A percentile compares a stretch with the other conserved stretches of the same genome.
These are phyloP conservation scores for Orthonyx spaldingii DNA, from an alignment of 2,113 vertebrate species.

Conservation along the genomic window DNA sequence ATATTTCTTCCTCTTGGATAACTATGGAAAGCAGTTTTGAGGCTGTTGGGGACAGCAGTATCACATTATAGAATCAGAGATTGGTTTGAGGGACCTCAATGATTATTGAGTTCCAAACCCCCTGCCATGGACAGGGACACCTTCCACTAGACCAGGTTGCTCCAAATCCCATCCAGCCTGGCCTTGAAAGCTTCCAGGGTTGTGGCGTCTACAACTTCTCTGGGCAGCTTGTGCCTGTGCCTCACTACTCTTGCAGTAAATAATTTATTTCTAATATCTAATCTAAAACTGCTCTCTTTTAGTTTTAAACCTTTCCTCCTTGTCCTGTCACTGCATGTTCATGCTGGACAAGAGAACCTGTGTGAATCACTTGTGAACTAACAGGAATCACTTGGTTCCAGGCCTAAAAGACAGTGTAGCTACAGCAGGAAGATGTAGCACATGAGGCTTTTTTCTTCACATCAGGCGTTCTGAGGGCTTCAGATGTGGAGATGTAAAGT, in stretches of 20 bases:
- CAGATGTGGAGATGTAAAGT: not conserved
- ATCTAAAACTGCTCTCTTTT: not conserved
- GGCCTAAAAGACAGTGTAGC: not conserved
- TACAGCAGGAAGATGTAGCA: not conserved
- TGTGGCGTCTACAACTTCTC: not conserved
- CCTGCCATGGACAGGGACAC: not conserved
- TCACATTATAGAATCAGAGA: not conserved
- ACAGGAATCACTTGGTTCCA: not conserved
- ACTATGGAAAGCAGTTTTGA: not conserved
- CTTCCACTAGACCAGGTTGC: not conserved
- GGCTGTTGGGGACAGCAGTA: not conserved
- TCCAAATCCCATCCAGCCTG: not conserved
- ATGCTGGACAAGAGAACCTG: fast-evolving
- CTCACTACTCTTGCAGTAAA: not conserved
- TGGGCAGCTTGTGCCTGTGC: not conserved
- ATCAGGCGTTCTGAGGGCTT: not conserved
- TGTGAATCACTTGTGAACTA: not conserved
- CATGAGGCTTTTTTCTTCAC: not conserved
- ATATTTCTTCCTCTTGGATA: not conserved
- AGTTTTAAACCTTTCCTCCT: not conserved
- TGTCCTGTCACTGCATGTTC: not conserved
- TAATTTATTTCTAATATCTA: not conserved
- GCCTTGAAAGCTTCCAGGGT: not conserved
- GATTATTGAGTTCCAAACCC: not conserved
- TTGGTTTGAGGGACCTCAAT: not conserved